Evolutionary conservation across 2,797 vertebrate genomes (phyloP), one percentile per base, ranked within the genome.

Genomic region (Rhynchotus rufescens): DNA sequence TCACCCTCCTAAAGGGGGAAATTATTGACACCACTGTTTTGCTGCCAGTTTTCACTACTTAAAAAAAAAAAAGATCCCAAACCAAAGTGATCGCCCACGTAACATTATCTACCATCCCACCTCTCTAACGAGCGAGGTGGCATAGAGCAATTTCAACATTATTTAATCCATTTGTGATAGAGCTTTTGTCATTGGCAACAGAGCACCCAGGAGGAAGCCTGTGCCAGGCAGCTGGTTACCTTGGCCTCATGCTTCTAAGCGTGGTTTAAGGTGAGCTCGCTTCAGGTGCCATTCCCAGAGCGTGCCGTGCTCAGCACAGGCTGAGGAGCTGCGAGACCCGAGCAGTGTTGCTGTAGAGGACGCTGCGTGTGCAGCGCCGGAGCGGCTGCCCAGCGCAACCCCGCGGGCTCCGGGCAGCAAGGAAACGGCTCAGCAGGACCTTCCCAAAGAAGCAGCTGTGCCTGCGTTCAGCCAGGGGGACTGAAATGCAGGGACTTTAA

Each of bases 251-350:
- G 3, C 74, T 67, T 82, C 8, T 28, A 12, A 65, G 86, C 44
- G 28, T 13, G 36, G 36, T 36, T 62, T 9, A 12, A 6, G 11
- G 32, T 36, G 26, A 30, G 32, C 4, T 2, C 68, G 26, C 44
- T 84, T 38, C 40, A 30, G 45, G 36, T 6, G 64, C n/a, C 30
- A 11, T 20, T 79, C 22, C n/a, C 3, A 2, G 64, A 66, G 60
- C 44, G 44, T 78, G 30, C n/a, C 44, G 64, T 20, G 34, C 44
- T 68, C 81, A 30, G 17, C 9, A 13, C 0, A 0, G 0, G 0
- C 40, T n/a, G 15, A 1, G 15, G 57, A 36, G 71, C 10, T 36
- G 36, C 36, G 9, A 36, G 36, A 36, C 36, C 36, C 36, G 36
- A 10, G 36, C 36, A 36, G 36, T 9, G 6, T 36, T 9, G 36